phyloP scores from a whole-genome alignment of 1,140 invertebrate species.

The Lasaia peninsularis region DNA sequence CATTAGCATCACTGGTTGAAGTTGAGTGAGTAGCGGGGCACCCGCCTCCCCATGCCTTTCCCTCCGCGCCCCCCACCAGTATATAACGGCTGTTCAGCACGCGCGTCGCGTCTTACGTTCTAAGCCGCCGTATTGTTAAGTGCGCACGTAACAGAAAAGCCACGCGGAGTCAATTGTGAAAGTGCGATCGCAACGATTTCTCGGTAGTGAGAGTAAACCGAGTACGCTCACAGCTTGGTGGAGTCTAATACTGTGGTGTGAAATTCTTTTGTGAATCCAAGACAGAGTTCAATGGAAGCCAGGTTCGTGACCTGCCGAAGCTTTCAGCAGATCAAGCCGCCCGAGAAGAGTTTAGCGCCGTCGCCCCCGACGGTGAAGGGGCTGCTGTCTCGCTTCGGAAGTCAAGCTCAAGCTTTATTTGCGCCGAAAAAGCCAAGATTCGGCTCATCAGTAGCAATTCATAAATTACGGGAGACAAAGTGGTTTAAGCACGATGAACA shows the following conservation, averaged over 20 bases:
- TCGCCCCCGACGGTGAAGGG: slow-evolving; percentile 66
- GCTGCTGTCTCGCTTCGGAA: slow-evolving; percentile 74
- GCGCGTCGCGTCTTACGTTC: slow-evolving; percentile 64
- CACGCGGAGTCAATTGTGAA: slow-evolving; percentile 70
- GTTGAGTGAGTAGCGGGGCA: slow-evolving; percentile 37
- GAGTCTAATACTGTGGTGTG: slow-evolving; percentile 38
- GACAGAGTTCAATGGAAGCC: slow-evolving; percentile 76
- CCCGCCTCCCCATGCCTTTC: slow-evolving; percentile 22
- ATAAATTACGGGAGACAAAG: slow-evolving; percentile 82
- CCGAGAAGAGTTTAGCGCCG: slow-evolving; percentile 70
- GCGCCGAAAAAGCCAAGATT: slow-evolving; percentile 76
- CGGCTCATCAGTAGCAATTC: slow-evolving; percentile 81
- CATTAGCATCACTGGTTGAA: slow-evolving; percentile 40
- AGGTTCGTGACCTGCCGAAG: slow-evolving; percentile 76
- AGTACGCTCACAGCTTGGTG: slow-evolving; percentile 17
- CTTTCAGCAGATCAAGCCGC: slow-evolving; percentile 74
- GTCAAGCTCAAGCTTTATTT: slow-evolving; percentile 74
- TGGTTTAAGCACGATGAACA: slow-evolving; percentile 83
- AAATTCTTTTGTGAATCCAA: slow-evolving; percentile 49
- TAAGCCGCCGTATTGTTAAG: slow-evolving; percentile 46
- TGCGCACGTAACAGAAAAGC: slow-evolving; percentile 32
- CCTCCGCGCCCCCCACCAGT: slow-evolving; percentile 34
- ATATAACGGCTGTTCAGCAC: slow-evolving; percentile 50
- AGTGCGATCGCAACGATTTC: slow-evolving; percentile 59
- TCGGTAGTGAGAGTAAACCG: slow-evolving; percentile 62